Conservation (phyloP, 2,797 vertebrate genomes). For the Myiotriccus ornatus region DNA sequence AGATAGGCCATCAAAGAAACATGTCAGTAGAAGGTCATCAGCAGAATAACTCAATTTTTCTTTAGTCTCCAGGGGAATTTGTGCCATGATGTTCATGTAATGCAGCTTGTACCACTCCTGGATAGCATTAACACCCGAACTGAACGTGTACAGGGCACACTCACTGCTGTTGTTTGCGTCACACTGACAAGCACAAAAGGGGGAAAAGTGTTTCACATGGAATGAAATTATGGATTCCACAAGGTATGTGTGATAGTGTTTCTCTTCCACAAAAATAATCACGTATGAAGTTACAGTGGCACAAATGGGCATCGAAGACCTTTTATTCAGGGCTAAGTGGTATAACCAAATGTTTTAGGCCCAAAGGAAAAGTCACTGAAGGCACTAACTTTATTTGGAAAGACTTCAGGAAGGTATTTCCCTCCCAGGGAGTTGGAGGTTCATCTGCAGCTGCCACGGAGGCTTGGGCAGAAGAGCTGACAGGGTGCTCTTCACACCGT, state of each 20-base stretch:
- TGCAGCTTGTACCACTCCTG: constrained; percentile 84
- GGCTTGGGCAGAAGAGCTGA: neutral
- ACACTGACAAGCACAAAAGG: constrained; percentile 69
- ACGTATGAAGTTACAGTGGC: accelerated
- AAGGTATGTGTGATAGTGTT: neutral
- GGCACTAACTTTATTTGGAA: neutral
- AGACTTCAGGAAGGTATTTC: neutral
- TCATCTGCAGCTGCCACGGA: neutral
- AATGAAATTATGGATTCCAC: neutral
- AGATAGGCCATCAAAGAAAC: constrained; percentile 78
- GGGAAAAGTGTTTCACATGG: neutral
- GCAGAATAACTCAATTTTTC: constrained; percentile 79
- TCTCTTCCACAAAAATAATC: neutral
- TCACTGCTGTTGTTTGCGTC: constrained; percentile 68
- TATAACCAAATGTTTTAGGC: neutral
- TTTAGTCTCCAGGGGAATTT: constrained; percentile 77
- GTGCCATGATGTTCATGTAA: constrained; percentile 84
- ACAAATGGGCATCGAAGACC: neutral
- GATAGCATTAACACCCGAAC: constrained; percentile 80
- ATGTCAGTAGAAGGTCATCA: constrained; percentile 78
- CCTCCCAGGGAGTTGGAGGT: neutral
- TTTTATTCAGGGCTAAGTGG: neutral
- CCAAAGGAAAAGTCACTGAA: neutral
- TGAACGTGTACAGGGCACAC: constrained; percentile 80
- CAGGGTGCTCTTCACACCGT: neutral